Evolutionary conservation across 2,797 vertebrate species (phyloP), one percentile per base, ranked within the genome.

Genomic region (Gouania willdenowi): DNA sequence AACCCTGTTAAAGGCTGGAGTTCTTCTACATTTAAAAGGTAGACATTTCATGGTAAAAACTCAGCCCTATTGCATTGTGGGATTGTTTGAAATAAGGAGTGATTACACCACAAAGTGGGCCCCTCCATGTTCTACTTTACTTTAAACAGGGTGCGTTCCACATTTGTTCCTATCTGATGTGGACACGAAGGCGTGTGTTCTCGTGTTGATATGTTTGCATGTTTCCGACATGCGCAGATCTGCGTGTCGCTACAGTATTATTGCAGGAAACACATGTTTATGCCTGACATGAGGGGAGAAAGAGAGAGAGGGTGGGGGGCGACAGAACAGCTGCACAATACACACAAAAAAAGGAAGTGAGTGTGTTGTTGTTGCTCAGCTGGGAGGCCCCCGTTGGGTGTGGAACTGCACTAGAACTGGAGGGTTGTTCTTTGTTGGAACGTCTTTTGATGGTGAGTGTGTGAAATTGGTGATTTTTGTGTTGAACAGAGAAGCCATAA

Each of bases 241-340:
- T 1, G 2, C 0, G 1, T 17, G n/a, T 32, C 28, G 13, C 39
- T 9, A 36, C 1, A n/a, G n/a, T n/a, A 4, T 47, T 51, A 22
- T 5, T 61, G 56, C 74, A 84, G 85, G 85, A 87, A 87, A 83
- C 82, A 82, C 47, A 72, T 87, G 79, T 76, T 78, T 76, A 56
- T 3, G 64, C 66, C 76, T 82, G 83, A 84, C 77, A 80, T n/a
- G n/a, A n/a, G n/a, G 45, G 43, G 64, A 18, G 19, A 16, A 36
- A 26, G 59, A 22, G 37, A 23, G 49, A 43, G 48, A 32, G 1
- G 12, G 36, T 8, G 38, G 31, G 38, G 41, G 26, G 1, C 33
- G 41, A 46, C 41, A 7, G 21, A 53, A 60, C 73, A 71, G 64
- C 68, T 77, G 77, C 62, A 71, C 67, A 80, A 79, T 71, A 70